Conservation (phyloP, 1,140 invertebrate genomes). For the Aphelinus atriplicis region DNA sequence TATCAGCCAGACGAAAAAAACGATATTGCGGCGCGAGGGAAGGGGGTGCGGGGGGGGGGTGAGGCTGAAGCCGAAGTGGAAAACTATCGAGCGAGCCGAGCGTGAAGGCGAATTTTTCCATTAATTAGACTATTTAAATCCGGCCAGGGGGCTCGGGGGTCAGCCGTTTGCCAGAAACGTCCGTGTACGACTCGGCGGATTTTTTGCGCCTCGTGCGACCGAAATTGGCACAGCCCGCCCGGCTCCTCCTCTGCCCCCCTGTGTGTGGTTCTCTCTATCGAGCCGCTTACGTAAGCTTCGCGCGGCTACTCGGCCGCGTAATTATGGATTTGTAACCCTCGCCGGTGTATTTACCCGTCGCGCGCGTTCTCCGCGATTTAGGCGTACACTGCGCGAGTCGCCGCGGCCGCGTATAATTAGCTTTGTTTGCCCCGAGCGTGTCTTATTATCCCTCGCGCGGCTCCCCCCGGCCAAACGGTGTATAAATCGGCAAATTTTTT, state of each 20-base stretch:
- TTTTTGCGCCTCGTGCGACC: conserved; percentile 9
- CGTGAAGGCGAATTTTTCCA: not conserved
- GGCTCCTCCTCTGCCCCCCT: not conserved
- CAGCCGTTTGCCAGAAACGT: not conserved
- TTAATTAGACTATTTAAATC: conserved; percentile 20
- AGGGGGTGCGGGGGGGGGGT: too few species aligned
- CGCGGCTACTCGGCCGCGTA: conserved; percentile 31
- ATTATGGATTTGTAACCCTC: conserved; percentile 54
- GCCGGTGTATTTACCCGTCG: conserved; percentile 41
- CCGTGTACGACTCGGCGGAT: not conserved
- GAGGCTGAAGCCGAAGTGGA: too few species aligned
- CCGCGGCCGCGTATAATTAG: conserved; percentile 55
- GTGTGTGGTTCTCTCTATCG: conserved; percentile 45
- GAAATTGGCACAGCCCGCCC: conserved; percentile 5
- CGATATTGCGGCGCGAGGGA: too few species aligned
- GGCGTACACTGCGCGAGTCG: conserved; percentile 31
- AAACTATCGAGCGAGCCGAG: too few species aligned
- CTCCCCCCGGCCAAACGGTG: too few species aligned
- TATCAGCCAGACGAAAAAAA: too few species aligned
- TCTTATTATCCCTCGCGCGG: conserved; percentile 51
- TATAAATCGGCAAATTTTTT: too few species aligned
- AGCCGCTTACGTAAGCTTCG: conserved; percentile 38
- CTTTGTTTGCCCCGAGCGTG: conserved; percentile 57
- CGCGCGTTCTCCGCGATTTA: conserved; percentile 6
- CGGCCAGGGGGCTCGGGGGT: not conserved